phyloP scores from a whole-genome alignment of 2,888 invertebrate genomes.

The Caenorhabditis sinica region DNA sequence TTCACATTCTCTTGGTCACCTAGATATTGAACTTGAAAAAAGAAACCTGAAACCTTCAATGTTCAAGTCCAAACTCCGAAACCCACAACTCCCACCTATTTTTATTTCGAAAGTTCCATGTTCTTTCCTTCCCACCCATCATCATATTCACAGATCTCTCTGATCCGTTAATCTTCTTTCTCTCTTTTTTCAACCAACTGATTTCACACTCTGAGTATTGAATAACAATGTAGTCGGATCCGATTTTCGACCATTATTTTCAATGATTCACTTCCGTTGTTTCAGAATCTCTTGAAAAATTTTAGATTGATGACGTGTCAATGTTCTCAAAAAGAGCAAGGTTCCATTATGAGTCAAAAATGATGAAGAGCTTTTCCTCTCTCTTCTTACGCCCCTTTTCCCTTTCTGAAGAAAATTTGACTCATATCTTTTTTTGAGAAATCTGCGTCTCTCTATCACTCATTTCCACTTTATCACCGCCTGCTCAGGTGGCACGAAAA shows the following conservation, averaged over 20 bases:
- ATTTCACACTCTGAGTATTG: constrained; percentile 15
- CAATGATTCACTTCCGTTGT: constrained; percentile 10
- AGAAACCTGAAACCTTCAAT: too few relatives aligned
- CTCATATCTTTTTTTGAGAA: constrained; percentile 17
- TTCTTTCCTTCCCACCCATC: not conserved
- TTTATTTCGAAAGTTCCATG: constrained; percentile 17
- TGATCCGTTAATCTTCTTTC: constrained; percentile 31
- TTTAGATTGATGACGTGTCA: not conserved
- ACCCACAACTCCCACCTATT: not conserved
- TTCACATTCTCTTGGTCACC: not conserved
- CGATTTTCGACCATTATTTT: constrained; percentile 24
- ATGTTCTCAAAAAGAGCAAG: not conserved
- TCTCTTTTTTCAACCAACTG: not conserved
- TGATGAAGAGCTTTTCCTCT: constrained; percentile 13
- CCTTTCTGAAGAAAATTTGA: constrained; percentile 21
- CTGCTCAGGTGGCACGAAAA: constrained; percentile 52
- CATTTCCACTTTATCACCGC: constrained; percentile 27
- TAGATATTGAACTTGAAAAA: too few relatives aligned
- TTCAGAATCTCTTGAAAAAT: constrained; percentile 2
- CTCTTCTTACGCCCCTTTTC: not conserved
- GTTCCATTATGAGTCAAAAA: constrained; percentile 36
- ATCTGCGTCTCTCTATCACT: constrained; percentile 37
- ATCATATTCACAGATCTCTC: constrained; percentile 10
- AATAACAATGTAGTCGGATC: constrained; percentile 3
- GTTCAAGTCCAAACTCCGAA: too few relatives aligned